A percentile compares a stretch with the other conserved stretches of the same genome.
phyloP scores from a whole-genome alignment of 2,797 vertebrate genomes.

The Fistularia commersonii region DNA sequence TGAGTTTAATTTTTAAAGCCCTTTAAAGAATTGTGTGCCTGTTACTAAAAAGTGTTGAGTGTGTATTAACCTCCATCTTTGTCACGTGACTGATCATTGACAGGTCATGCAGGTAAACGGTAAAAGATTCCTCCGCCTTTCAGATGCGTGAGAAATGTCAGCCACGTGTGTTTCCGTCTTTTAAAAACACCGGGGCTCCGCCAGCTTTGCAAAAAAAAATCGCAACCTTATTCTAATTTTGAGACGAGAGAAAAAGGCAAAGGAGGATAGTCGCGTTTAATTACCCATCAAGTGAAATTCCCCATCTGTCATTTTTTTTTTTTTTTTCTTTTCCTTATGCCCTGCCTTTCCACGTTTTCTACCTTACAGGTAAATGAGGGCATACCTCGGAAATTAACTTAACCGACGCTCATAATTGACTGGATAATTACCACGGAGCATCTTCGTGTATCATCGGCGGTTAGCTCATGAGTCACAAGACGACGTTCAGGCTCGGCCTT shows the following conservation, averaged over 20 bases:
- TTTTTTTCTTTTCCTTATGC: background rate
- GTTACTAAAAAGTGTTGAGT: constrained; percentile 29
- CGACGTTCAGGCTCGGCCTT: constrained; percentile 25
- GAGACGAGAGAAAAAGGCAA: constrained; percentile 18
- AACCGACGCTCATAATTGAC: constrained; percentile 62
- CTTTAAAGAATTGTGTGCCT: constrained; percentile 34
- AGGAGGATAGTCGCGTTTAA: constrained; percentile 47
- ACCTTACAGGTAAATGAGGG: constrained; percentile 57
- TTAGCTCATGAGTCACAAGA: constrained; percentile 34
- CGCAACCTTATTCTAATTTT: too few relatives aligned
- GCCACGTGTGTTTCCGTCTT: constrained; percentile 37
- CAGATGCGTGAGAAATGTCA: constrained; percentile 54
- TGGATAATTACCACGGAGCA: constrained; percentile 59
- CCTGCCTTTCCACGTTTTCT: constrained; percentile 10
- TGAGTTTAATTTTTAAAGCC: constrained; percentile 21
- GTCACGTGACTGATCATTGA: constrained; percentile 58
- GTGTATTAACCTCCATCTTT: constrained; percentile 56
- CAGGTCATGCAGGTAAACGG: constrained; percentile 54
- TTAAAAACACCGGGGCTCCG: constrained; percentile 15
- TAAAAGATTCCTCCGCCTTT: constrained; percentile 37
- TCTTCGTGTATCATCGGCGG: constrained; percentile 59
- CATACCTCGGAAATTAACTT: constrained; percentile 67
- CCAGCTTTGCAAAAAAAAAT: too few relatives aligned
- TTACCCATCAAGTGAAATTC: constrained; percentile 60
- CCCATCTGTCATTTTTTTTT: constrained; percentile 40